Percentiles rank a stretch among this genome's conserved stretches.
Conservation (phyloP, 2,888 invertebrate genomes). For the Limnephilus marmoratus region DNA sequence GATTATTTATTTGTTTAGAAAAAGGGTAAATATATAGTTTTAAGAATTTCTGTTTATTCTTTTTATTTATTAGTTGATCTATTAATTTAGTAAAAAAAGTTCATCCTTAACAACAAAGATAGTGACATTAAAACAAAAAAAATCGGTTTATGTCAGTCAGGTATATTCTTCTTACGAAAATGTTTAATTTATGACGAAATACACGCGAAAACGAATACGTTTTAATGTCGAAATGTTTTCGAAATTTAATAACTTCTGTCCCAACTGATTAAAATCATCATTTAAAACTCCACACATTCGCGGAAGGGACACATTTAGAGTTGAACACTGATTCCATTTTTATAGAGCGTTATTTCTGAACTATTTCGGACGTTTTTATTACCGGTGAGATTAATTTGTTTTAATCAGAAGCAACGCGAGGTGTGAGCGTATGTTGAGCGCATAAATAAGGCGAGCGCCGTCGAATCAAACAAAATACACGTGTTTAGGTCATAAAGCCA, state of each 20-base stretch:
- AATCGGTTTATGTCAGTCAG: not conserved
- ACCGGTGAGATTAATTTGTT: slow-evolving; percentile 32
- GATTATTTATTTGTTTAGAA: too few relatives aligned
- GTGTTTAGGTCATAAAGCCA: slow-evolving; percentile 5
- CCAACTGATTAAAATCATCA: not conserved
- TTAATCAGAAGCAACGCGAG: not conserved
- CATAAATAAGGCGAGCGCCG: not conserved
- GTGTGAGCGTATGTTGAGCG: not conserved
- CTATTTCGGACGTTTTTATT: slow-evolving; percentile 8
- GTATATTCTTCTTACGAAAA: not conserved
- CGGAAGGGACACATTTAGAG: not conserved
- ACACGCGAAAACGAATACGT: not conserved
- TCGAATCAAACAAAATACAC: slow-evolving; percentile 15
- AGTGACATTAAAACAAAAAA: too few relatives aligned
- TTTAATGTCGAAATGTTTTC: not conserved
- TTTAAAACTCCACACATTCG: not conserved
- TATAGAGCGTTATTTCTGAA: not conserved
- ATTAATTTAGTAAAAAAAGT: too few relatives aligned
- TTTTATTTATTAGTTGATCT: too few relatives aligned
- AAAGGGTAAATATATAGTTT: too few relatives aligned
- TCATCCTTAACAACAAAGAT: too few relatives aligned
- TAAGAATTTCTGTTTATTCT: too few relatives aligned
- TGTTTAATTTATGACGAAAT: not conserved
- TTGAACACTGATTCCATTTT: not conserved
- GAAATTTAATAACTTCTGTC: not conserved